phyloP scores from a whole-genome alignment of 2,113 vertebrate species.

The Ondatra zibethicus region DNA sequence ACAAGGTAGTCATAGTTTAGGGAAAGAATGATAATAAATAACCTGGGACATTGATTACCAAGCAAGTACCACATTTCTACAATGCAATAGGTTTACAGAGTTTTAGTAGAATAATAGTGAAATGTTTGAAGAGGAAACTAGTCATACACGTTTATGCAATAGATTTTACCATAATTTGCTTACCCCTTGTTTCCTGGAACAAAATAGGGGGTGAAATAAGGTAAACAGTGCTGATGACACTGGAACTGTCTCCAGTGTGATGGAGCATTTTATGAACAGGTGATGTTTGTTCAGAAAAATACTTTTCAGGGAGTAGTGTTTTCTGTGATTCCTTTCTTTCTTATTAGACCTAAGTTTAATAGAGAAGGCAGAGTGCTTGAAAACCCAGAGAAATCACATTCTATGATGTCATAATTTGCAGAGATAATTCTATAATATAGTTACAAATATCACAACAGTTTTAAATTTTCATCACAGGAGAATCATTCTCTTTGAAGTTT shows the following conservation, averaged over 20 bases:
- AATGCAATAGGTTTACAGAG: background rate
- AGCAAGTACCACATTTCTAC: background rate
- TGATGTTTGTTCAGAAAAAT: background rate
- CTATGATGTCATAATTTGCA: background rate
- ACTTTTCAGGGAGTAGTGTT: background rate
- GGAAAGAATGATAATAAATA: background rate
- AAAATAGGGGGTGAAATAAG: background rate
- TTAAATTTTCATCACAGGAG: background rate
- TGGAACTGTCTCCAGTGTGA: background rate
- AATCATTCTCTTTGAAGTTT: background rate
- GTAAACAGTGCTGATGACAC: background rate
- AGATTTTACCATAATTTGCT: background rate
- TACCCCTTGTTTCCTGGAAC: background rate
- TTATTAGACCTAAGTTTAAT: background rate
- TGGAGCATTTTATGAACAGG: background rate
- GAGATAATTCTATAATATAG: background rate
- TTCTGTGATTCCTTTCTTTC: background rate
- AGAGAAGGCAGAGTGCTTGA: background rate
- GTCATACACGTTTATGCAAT: background rate
- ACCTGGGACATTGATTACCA: background rate
- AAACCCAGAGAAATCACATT: background rate
- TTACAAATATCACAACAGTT: background rate
- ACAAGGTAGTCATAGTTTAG: background rate
- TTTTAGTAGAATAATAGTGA: background rate
- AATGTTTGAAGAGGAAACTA: background rate